Evolutionary conservation across 2,797 vertebrate species (phyloP).

Genomic region (Decapterus maruadsi): DNA sequence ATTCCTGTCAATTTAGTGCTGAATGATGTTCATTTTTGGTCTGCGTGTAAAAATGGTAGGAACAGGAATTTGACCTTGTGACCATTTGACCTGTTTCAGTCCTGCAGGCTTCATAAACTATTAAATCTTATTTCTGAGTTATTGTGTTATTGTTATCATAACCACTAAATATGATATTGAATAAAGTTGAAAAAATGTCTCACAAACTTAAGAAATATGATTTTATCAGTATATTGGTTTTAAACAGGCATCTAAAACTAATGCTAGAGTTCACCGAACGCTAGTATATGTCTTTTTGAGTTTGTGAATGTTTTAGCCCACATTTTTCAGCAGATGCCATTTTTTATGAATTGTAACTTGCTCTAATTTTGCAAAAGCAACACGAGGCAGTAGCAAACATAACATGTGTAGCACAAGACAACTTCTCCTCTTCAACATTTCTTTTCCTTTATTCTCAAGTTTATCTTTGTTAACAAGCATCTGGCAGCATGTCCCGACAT

Average conservation of each 20-base stretch:
- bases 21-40: neutral
- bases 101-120: neutral
- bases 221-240: neutral
- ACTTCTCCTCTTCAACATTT: neutral
- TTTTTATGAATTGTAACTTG: conserved; percentile 31
- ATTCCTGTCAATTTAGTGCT: neutral
- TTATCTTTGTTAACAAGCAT: conserved; percentile 3
- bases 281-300: conserved; percentile 2
- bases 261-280: neutral
- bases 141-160: conserved; percentile 4
- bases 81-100: neutral
- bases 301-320: conserved; percentile 15
- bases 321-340: conserved; percentile 22
- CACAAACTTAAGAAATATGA: neutral
- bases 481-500: neutral
- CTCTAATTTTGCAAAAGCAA: conserved; percentile 49
- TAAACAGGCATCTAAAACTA: neutral
- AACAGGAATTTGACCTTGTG: neutral
- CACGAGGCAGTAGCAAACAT: conserved; percentile 24
- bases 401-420: neutral
- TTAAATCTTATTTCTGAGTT: neutral
- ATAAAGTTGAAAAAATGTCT: no score
- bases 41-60: no score
- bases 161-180: neutral
- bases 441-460: neutral